These are phyloP conservation scores for Lamellibrachia satsuma DNA, from an alignment of 2,888 invertebrate species.

Conservation along the genomic window DNA sequence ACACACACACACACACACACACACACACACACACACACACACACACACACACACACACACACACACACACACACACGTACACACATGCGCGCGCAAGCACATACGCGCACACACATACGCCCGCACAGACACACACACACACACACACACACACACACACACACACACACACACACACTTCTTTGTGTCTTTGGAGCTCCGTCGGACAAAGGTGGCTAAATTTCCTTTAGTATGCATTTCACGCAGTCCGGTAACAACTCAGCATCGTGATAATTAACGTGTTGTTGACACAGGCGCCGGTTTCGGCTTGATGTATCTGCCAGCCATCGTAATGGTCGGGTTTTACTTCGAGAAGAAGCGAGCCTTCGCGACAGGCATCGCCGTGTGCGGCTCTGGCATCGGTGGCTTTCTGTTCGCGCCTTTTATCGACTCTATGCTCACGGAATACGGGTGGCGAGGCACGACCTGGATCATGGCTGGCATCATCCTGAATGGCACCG, in stretches of 20 bases:
- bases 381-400: slow-evolving; percentile 94
- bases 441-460: background rate
- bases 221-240: too few species aligned
- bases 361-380: slow-evolving; percentile 94
- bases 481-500: background rate
- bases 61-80: background rate
- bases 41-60: too few species aligned
- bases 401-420: slow-evolving; percentile 91
- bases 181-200: background rate
- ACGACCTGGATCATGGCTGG: background rate
- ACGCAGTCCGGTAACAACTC: too few species aligned
- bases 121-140: background rate
- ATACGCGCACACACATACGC: background rate
- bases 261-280: too few species aligned
- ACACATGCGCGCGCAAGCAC: background rate
- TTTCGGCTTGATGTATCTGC: slow-evolving; percentile 95
- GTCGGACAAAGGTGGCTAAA: too few species aligned
- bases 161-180: background rate
- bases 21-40: too few species aligned
- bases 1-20: background rate
- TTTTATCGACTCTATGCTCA: slow-evolving; percentile 55
- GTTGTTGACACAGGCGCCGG: slow-evolving; percentile 75
- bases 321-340: slow-evolving; percentile 97
- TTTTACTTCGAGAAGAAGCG: slow-evolving; percentile 95
- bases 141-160: background rate